A percentile compares a stretch with the other conserved stretches of the same genome.
Evolutionary conservation across 2,113 vertebrate genomes (phyloP).

Genomic region (Dasyurus viverrinus): DNA sequence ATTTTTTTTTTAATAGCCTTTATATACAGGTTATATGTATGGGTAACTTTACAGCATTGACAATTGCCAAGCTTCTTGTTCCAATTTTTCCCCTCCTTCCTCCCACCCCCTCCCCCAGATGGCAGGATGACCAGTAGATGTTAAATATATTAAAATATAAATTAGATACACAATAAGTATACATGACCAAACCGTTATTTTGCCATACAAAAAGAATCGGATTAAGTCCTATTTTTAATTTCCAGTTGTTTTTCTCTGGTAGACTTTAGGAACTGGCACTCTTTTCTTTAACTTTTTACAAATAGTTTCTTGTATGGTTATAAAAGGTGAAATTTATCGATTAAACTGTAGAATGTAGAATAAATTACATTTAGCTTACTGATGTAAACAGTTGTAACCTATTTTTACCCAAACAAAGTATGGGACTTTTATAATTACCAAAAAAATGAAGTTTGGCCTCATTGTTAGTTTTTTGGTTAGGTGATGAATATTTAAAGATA

Average conservation of each 20-base stretch:
- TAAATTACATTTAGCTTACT: not conserved
- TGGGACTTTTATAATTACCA: not conserved
- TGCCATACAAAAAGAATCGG: too few species aligned
- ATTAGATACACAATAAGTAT: too few species aligned
- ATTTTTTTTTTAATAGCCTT: too few species aligned
- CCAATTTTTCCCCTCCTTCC: too few species aligned
- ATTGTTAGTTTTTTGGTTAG: not conserved
- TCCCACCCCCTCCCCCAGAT: too few species aligned
- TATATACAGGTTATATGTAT: too few species aligned
- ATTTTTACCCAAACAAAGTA: not conserved
- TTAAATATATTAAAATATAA: too few species aligned
- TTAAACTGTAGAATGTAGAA: not conserved
- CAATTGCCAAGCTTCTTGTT: too few species aligned
- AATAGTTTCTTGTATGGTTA: not conserved
- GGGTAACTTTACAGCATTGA: too few species aligned
- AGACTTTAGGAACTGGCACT: not conserved
- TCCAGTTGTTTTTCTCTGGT: not conserved
- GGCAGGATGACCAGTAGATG: too few species aligned
- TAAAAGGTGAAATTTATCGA: not conserved
- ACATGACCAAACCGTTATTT: too few species aligned
- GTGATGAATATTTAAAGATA: not conserved
- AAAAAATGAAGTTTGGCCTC: not conserved
- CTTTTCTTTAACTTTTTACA: not conserved
- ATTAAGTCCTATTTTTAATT: not conserved
- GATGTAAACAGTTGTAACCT: not conserved